Conservation (phyloP, 2,113 vertebrate genomes). For the Oryzias celebensis region DNA sequence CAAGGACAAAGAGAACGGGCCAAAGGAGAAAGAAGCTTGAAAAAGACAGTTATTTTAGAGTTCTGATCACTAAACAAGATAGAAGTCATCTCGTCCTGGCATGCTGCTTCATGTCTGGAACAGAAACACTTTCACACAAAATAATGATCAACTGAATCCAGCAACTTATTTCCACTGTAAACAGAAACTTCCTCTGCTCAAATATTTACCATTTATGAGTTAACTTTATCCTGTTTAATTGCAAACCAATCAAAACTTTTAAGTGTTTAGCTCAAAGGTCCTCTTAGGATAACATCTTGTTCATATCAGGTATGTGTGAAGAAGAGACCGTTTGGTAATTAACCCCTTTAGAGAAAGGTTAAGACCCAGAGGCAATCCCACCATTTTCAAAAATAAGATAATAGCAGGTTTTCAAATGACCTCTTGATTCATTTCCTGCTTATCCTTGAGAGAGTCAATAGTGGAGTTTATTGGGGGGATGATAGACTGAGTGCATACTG, state of each 20-base stretch:
- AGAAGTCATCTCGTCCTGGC: constrained; percentile 37
- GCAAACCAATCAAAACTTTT: background rate
- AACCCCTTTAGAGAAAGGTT: constrained; percentile 30
- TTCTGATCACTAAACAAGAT: constrained; percentile 52
- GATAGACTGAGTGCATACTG: constrained; percentile 41
- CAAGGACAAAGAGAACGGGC: constrained; percentile 3
- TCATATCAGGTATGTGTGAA: constrained; percentile 1
- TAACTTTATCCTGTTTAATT: background rate
- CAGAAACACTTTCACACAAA: constrained; percentile 35
- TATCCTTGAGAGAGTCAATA: constrained; percentile 46
- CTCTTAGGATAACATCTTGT: background rate
- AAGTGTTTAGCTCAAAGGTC: background rate
- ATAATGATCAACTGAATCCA: constrained; percentile 20
- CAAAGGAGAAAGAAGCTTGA: constrained; percentile 28
- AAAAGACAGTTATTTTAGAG: constrained; percentile 26
- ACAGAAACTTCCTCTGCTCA: constrained; percentile 1
- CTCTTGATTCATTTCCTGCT: constrained; percentile 47
- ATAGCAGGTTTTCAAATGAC: constrained; percentile 28
- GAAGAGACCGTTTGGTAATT: constrained; percentile 25
- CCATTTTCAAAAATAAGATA: constrained; percentile 24
- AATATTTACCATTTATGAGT: too few species aligned
- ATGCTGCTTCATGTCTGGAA: constrained; percentile 53
- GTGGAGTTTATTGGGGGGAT: constrained; percentile 59
- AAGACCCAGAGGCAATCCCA: constrained; percentile 9
- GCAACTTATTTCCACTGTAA: constrained; percentile 16